Conservation (phyloP, 2,113 vertebrate species). For the Mixornis gularis region DNA sequence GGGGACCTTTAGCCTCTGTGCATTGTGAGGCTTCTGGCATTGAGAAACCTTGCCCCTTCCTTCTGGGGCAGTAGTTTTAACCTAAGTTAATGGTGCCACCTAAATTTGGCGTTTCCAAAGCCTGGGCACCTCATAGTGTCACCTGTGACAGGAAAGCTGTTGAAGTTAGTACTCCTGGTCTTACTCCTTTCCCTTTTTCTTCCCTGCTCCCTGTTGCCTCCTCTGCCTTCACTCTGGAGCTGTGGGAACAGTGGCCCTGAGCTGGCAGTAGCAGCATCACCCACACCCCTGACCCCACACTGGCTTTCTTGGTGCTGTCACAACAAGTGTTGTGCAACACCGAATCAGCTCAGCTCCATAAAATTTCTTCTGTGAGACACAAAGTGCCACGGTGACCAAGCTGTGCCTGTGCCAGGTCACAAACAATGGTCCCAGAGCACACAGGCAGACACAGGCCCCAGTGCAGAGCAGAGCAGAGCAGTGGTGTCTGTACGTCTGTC, state of each 20-base stretch:
- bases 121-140: background rate
- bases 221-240: background rate
- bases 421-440: accelerated
- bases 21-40: background rate
- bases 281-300: accelerated
- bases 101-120: background rate
- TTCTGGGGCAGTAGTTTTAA: background rate
- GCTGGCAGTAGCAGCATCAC: background rate
- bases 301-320: accelerated
- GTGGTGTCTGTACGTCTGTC: accelerated
- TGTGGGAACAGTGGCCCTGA: background rate
- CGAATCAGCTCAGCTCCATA: accelerated
- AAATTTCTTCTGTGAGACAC: background rate
- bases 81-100: background rate
- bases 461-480: background rate
- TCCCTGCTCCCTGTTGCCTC: accelerated
- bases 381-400: background rate
- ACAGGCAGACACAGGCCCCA: accelerated
- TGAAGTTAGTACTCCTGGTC: background rate
- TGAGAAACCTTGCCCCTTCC: background rate
- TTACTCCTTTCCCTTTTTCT: background rate
- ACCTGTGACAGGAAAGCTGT: background rate
- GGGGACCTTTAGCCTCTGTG: background rate
- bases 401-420: background rate
- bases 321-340: accelerated